A percentile compares a stretch with the other conserved stretches of the same genome.
These are phyloP conservation scores for Drosophila buzzatii DNA, from an alignment of 2,888 invertebrate species.

Conservation along the genomic window DNA sequence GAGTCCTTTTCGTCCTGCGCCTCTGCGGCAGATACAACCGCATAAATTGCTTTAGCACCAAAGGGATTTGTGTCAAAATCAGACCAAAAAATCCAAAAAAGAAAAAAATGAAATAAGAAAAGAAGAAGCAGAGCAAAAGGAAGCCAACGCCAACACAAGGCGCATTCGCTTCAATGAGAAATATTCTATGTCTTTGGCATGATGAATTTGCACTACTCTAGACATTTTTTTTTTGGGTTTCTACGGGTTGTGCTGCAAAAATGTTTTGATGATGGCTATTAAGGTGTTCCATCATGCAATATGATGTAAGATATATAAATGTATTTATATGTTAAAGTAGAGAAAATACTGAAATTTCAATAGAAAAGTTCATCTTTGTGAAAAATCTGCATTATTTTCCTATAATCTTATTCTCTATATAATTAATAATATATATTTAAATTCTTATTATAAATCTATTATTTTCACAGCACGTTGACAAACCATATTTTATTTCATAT, in stretches of 20 bases:
- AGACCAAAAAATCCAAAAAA: constrained; percentile 50
- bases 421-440: too few species aligned
- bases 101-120: background rate
- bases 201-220: constrained; percentile 33
- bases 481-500: too few species aligned
- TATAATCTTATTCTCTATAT: too few species aligned
- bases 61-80: constrained; percentile 81
- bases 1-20: constrained; percentile 21
- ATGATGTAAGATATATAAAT: too few species aligned
- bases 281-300: too few species aligned
- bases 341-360: too few species aligned
- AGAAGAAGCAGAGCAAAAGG: constrained; percentile 6
- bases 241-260: background rate
- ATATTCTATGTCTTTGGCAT: constrained; percentile 2
- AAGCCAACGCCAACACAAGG: constrained; percentile 66
- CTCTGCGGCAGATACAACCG: constrained; percentile 59
- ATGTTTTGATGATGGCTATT: background rate
- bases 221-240: background rate
- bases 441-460: too few species aligned
- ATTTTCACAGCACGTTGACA: too few species aligned
- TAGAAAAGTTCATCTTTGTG: too few species aligned
- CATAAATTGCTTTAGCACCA: constrained; percentile 82
- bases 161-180: constrained; percentile 32
- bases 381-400: too few species aligned
- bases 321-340: too few species aligned